Conservation (phyloP, 2,797 vertebrate species). For the Hyperoplus immaculatus region DNA sequence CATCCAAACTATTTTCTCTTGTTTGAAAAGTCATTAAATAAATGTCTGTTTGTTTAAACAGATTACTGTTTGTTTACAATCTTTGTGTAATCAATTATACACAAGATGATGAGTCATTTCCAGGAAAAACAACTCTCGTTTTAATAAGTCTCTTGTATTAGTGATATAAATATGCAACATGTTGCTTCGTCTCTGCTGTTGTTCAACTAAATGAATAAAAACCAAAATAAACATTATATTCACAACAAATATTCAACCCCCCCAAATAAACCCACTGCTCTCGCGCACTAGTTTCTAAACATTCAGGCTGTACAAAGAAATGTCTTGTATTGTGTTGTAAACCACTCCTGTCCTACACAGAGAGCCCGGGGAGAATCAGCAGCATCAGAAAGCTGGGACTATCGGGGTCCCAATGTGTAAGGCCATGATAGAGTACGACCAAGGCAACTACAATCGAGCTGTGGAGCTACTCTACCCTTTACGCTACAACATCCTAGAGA, state of each 20-base stretch:
- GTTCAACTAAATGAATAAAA: neutral
- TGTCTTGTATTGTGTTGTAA: neutral
- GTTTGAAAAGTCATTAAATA: slow-evolving; percentile 2
- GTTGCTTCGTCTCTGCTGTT: neutral
- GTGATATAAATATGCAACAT: neutral
- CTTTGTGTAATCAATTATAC: neutral
- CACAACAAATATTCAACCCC: neutral
- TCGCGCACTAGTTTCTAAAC: neutral
- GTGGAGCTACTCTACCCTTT: slow-evolving; percentile 91
- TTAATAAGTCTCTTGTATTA: neutral
- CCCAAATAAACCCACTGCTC: neutral
- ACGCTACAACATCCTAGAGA: slow-evolving; percentile 83
- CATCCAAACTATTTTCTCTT: neutral
- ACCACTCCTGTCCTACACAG: slow-evolving; percentile 73
- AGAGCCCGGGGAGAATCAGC: slow-evolving; percentile 86
- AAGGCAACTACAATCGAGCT: slow-evolving; percentile 85
- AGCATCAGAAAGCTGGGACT: slow-evolving; percentile 82
- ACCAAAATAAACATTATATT: neutral
- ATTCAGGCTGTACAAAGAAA: neutral
- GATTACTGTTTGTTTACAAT: neutral
- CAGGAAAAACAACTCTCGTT: neutral
- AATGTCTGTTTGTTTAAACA: neutral
- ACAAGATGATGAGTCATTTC: neutral
- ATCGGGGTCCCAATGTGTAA: slow-evolving; percentile 92
- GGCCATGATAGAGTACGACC: slow-evolving; percentile 90